phyloP scores from a whole-genome alignment of 2,888 invertebrate genomes.

The Philhelius pedissequus region DNA sequence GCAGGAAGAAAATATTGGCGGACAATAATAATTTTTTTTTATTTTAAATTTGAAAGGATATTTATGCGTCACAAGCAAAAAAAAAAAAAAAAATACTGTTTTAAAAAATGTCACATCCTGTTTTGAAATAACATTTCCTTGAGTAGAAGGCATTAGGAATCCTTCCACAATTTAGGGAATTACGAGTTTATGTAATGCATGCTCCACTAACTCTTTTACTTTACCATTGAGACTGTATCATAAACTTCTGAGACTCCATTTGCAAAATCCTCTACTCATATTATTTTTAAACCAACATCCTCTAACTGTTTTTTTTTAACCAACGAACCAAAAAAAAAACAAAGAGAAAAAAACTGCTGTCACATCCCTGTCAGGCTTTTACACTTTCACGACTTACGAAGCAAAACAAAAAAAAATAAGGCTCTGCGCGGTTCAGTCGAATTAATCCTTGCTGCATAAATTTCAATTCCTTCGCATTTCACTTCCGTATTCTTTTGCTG shows the following conservation, averaged over 20 bases:
- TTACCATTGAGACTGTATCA: not conserved
- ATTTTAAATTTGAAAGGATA: no score
- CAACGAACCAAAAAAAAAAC: not conserved
- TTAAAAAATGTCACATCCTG: not conserved
- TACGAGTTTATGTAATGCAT: no score
- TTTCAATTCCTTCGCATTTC: slow-evolving; percentile 52
- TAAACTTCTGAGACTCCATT: not conserved
- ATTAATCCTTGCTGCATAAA: slow-evolving; percentile 62
- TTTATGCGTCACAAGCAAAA: no score
- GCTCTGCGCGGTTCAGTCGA: slow-evolving; percentile 3
- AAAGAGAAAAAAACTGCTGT: slow-evolving; percentile 17
- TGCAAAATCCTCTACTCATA: not conserved
- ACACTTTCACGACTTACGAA: slow-evolving; percentile 36
- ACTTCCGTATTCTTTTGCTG: slow-evolving; percentile 32
- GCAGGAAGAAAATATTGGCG: no score
- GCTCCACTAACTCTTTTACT: not conserved
- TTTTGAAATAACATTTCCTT: not conserved
- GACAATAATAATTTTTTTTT: no score
- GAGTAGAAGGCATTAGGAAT: no score
- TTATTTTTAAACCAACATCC: not conserved
- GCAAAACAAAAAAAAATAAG: not conserved
- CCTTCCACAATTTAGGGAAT: no score
- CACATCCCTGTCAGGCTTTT: slow-evolving; percentile 46
- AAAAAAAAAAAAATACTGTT: no score
- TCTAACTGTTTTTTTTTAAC: not conserved